These are phyloP conservation scores for Sebastiscus tertius DNA, from an alignment of 2,797 vertebrate species.

Conservation along the genomic window DNA sequence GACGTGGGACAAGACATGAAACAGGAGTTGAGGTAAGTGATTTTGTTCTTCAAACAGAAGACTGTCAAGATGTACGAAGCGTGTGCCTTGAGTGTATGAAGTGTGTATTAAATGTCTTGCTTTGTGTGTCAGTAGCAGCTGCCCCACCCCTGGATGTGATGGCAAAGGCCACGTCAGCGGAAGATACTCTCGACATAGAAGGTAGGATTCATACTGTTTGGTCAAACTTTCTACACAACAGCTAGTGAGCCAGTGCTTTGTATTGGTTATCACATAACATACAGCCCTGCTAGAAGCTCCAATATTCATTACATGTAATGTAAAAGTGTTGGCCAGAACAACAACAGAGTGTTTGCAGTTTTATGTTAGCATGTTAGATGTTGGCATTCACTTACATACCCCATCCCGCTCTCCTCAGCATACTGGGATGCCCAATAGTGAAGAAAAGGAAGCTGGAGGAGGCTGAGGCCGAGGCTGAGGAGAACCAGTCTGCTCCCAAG, in stretches of 20 bases:
- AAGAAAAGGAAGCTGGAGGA: conserved; percentile 97
- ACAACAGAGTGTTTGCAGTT: not conserved
- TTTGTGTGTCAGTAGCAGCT: conserved; percentile 83
- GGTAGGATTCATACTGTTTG: conserved; percentile 75
- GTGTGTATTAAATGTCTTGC: not conserved
- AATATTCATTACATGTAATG: not conserved
- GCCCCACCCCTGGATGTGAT: conserved; percentile 95
- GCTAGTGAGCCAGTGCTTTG: not conserved
- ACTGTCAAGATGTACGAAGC: not conserved
- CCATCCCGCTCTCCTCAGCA: conserved; percentile 68
- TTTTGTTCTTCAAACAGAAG: not conserved
- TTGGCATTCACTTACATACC: not conserved
- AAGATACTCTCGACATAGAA: conserved; percentile 94
- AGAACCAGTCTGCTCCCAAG: conserved; percentile 86
- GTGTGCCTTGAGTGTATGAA: too few relatives aligned
- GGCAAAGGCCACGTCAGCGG: conserved; percentile 95
- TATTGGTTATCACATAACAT: not conserved
- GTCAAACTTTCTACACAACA: not conserved
- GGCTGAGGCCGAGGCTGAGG: conserved; percentile 81
- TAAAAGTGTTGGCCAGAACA: not conserved
- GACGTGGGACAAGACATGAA: conserved; percentile 92
- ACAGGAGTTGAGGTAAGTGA: conserved; percentile 91
- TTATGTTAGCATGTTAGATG: not conserved
- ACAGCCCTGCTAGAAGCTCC: not conserved
- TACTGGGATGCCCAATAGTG: conserved; percentile 93